Evolutionary conservation across 2,797 vertebrate genomes (phyloP).

Genomic region (Cirrhinus mrigala): DNA sequence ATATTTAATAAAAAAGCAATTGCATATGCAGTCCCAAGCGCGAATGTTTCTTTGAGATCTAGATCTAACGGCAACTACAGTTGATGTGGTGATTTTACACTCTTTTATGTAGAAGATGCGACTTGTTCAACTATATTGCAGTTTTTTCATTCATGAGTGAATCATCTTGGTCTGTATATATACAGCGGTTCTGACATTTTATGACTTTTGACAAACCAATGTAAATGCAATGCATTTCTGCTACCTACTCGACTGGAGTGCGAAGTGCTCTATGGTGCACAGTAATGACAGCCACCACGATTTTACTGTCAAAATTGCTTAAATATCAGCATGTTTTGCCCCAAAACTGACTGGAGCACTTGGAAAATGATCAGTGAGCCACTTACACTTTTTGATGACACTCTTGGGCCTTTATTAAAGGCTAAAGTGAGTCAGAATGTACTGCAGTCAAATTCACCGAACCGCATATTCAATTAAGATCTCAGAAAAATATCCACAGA

Average conservation of each 20-base stretch:
- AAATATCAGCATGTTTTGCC: not conserved
- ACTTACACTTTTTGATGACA: not conserved
- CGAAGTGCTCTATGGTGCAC: not conserved
- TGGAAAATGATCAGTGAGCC: not conserved
- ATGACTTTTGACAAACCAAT: not conserved
- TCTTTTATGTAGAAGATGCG: not conserved
- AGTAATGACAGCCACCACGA: not conserved
- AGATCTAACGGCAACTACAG: not conserved
- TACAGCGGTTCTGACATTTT: not conserved
- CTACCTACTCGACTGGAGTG: not conserved
- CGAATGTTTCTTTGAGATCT: not conserved
- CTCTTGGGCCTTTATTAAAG: too few relatives aligned
- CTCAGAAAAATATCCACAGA: not conserved
- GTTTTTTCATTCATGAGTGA: not conserved
- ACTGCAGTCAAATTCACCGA: not conserved
- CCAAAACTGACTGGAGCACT: not conserved
- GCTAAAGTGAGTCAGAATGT: not conserved
- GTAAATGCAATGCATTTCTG: not conserved
- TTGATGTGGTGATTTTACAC: not conserved
- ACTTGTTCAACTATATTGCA: not conserved
- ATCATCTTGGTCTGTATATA: too few relatives aligned
- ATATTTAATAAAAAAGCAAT: too few relatives aligned
- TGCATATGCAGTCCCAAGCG: not conserved
- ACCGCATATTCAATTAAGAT: not conserved
- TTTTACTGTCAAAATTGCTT: slow-evolving; percentile 4